These are phyloP conservation scores for Galaxias olidus DNA, from an alignment of 2,797 vertebrate genomes.

Conservation along the genomic window DNA sequence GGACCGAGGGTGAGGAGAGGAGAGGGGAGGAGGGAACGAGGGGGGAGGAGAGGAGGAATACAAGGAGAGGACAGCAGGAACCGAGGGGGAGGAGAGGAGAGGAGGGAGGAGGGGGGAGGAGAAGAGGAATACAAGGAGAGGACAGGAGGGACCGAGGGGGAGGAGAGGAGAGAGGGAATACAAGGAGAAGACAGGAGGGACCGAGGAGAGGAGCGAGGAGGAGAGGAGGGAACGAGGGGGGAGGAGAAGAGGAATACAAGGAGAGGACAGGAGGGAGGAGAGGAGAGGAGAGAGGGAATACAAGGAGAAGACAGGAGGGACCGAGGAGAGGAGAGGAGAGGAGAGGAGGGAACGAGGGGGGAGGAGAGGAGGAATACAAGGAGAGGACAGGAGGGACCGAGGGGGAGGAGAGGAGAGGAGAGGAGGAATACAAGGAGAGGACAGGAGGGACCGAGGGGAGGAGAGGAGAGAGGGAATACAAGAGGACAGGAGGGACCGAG, in stretches of 20 bases:
- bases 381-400: background rate
- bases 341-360: background rate
- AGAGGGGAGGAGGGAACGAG: slow-evolving; percentile 43
- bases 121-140: too few relatives aligned
- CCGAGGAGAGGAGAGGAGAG: background rate
- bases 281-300: background rate
- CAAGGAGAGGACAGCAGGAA: background rate
- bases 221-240: background rate
- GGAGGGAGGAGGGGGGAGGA: background rate
- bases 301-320: background rate
- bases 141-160: background rate
- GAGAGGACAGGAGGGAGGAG: background rate
- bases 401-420: too few relatives aligned
- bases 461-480: background rate
- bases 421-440: slow-evolving; percentile 14
- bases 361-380: background rate
- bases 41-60: slow-evolving; percentile 26
- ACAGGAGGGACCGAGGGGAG: background rate
- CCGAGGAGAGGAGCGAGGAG: background rate
- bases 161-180: too few relatives aligned
- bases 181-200: background rate
- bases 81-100: background rate
- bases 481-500: background rate
- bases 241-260: background rate
- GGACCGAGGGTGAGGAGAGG: background rate